Evolutionary conservation across 2,888 invertebrate species (phyloP), one percentile per base, ranked within the genome.

Genomic region (Meliscaeva auricollis): DNA sequence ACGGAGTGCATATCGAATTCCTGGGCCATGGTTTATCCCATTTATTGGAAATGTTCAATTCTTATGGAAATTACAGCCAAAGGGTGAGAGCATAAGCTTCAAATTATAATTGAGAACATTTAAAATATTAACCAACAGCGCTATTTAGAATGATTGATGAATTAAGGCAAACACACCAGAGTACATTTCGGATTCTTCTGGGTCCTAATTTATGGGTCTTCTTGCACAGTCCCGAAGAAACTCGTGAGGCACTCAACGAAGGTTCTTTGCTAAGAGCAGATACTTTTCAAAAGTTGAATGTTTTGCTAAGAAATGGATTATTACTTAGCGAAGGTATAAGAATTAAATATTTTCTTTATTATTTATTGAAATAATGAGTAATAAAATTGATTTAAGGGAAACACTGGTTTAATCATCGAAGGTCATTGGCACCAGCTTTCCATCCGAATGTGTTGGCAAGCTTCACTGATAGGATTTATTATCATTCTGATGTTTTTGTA

Each of bases 401-500:
- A n/a, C 93, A 93, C 90, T 97, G 97, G 97, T 93, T 93, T 87
- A 91, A 91, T 0, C 94, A 95, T 79, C 93, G 97, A 22, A 96
- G 95, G 89, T 93, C 96, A 64, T 89, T 97, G 74, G 96, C 96
- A 0, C 96, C 96, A 0, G 94, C 96, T 0, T 97, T 96, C 90
- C 96, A 96, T 91, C 96, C 96, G 88, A 94, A 95, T 88, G 94
- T 96, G 74, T 90, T 97, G 60, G 94, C 95, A 88, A 94, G 94
- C 87, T 96, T 96, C 90, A 90, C 95, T 2, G 94, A 94, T 0
- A 93, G 94, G 0, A 95, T 96, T 89, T 93, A 94, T 81, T 93
- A 93, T 73, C 95, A 95, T 88, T 93, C 94, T 3, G 91, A 93
- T 35, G 92, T 94, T 8, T 91, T 97, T 79, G 90, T 94, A 0